Percentiles rank a stretch among this genome's conserved stretches.
phyloP scores from a whole-genome alignment of 1,140 invertebrate genomes.

The Macrostomum lignano region DNA sequence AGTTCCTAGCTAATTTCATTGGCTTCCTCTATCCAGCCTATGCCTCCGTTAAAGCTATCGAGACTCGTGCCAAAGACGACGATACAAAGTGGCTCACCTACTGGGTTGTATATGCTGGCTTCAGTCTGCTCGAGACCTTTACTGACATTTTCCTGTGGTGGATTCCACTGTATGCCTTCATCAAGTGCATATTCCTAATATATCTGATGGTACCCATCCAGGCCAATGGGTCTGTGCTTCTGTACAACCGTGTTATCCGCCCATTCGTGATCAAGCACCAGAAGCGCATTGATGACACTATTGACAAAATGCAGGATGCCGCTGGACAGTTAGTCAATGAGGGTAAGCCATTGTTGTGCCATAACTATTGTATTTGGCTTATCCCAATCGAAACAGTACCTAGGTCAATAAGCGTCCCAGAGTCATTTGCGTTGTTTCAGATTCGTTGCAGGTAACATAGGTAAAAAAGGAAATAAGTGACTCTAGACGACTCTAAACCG shows the following conservation, averaged over 20 bases:
- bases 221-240: slow-evolving; percentile 50
- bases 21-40: slow-evolving; percentile 89
- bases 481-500: too few species aligned
- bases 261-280: slow-evolving; percentile 60
- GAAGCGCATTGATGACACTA: slow-evolving; percentile 12
- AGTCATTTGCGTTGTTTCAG: too few species aligned
- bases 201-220: slow-evolving; percentile 62
- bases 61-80: slow-evolving; percentile 35
- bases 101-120: slow-evolving; percentile 79
- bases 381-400: too few species aligned
- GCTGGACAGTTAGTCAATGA: too few species aligned
- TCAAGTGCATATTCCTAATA: slow-evolving; percentile 60
- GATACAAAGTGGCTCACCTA: slow-evolving; percentile 97
- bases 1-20: slow-evolving; percentile 73
- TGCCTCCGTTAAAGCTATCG: slow-evolving; percentile 40
- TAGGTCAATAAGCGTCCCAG: too few species aligned
- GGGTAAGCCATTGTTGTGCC: too few species aligned
- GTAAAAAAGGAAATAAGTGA: too few species aligned
- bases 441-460: too few species aligned
- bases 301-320: too few species aligned
- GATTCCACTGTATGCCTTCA: slow-evolving; percentile 94
- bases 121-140: slow-evolving; percentile 72
- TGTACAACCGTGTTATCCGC: slow-evolving; percentile 47
- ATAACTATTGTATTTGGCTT: too few species aligned
- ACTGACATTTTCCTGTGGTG: slow-evolving; percentile 54